Conservation (phyloP, 2,888 invertebrate genomes). For the Lepetodrilus schrolli region DNA sequence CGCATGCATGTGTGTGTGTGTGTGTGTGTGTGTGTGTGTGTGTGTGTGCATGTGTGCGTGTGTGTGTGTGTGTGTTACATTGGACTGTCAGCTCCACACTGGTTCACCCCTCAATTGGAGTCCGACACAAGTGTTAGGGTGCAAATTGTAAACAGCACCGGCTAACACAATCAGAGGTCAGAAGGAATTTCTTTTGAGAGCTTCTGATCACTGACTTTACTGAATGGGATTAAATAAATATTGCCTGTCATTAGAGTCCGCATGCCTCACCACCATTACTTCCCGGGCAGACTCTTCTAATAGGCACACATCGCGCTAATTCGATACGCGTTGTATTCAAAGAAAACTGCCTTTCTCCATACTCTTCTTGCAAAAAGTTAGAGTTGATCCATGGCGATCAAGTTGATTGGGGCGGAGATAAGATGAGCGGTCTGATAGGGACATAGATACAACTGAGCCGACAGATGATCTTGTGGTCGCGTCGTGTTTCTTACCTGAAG, state of each 20-base stretch:
- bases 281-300: constrained; percentile 3
- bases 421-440: not conserved
- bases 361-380: constrained; percentile 23
- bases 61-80: no score
- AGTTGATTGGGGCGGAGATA: constrained; percentile 4
- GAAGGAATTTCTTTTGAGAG: not conserved
- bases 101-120: not conserved
- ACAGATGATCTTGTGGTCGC: not conserved
- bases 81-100: not conserved
- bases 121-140: constrained; percentile 5
- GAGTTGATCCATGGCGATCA: constrained; percentile 19
- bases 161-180: constrained; percentile 14
- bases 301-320: constrained; percentile 24
- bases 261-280: constrained; percentile 22
- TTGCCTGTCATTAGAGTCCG: constrained; percentile 22
- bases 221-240: constrained; percentile 31
- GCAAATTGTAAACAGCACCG: constrained; percentile 19
- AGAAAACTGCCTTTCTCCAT: constrained; percentile 1
- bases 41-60: no score
- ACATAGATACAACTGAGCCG: constrained; percentile 10
- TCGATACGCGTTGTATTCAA: constrained; percentile 13
- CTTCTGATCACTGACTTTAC: constrained; percentile 19
- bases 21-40: no score
- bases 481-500: not conserved
- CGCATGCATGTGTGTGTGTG: no score